Conservation (phyloP, 2,797 vertebrate species). For the Rhabdophis nuchalis region DNA sequence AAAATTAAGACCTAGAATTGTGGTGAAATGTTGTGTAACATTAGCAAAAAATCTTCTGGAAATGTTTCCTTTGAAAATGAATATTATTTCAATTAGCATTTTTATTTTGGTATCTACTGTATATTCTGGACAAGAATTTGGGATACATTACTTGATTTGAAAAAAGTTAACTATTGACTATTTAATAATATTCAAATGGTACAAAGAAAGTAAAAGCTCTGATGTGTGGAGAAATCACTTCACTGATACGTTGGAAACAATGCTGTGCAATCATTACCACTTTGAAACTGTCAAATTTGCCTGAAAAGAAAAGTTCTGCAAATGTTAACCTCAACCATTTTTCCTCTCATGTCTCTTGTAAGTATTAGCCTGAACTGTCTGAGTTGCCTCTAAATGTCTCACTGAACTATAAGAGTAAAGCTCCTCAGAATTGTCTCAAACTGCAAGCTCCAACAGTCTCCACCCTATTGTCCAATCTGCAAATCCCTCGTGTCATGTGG, state of each 20-base stretch:
- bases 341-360: neutral
- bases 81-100: neutral
- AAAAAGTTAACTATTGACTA: neutral
- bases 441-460: no score
- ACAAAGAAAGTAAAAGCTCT: neutral
- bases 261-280: neutral
- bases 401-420: constrained; percentile 42
- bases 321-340: neutral
- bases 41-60: neutral
- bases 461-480: no score
- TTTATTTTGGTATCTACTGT: neutral
- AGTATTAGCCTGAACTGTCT: constrained; percentile 34
- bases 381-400: constrained; percentile 44
- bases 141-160: neutral
- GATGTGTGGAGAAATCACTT: neutral
- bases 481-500: no score
- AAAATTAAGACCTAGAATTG: constrained; percentile 43
- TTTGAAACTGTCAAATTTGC: neutral
- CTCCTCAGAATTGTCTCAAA: neutral
- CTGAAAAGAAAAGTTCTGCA: neutral
- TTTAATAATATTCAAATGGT: neutral
- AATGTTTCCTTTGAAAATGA: neutral
- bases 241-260: neutral
- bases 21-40: neutral
- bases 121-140: neutral